Conservation (phyloP, 2,888 invertebrate genomes). For the Cheilosia impressa region DNA sequence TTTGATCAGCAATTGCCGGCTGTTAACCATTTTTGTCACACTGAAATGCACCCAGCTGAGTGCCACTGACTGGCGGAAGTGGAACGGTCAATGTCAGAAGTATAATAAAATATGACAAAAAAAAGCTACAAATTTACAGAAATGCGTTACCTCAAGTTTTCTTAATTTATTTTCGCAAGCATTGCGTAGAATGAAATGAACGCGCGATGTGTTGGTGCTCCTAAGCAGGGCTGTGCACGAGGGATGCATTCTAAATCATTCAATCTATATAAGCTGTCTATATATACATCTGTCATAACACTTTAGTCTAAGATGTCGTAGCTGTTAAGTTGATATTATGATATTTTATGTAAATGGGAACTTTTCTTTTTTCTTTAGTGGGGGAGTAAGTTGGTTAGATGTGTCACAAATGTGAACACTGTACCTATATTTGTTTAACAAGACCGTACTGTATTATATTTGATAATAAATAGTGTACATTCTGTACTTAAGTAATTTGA, state of each 20-base stretch:
- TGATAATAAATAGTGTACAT: slow-evolving; percentile 38
- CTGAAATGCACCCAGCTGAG: slow-evolving; percentile 16
- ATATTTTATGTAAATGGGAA: background rate
- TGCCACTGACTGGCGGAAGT: slow-evolving; percentile 30
- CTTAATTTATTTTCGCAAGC: slow-evolving; percentile 2
- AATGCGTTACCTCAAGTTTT: slow-evolving; percentile 26
- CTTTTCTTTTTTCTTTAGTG: background rate
- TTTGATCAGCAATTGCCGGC: too few species aligned
- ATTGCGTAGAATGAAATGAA: slow-evolving; percentile 12
- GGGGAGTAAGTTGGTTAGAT: background rate
- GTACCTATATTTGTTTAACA: background rate
- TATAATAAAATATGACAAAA: slow-evolving; percentile 4
- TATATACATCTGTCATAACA: background rate
- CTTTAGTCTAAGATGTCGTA: background rate
- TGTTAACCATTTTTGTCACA: slow-evolving; percentile 6
- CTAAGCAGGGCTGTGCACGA: slow-evolving; percentile 27
- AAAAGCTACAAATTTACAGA: background rate
- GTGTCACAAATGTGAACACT: slow-evolving; percentile 1
- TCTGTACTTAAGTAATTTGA: slow-evolving; percentile 34
- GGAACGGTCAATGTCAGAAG: slow-evolving; percentile 28
- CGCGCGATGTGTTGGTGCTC: background rate
- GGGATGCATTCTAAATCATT: background rate
- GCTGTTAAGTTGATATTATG: slow-evolving; percentile 13
- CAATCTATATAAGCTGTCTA: too few species aligned
- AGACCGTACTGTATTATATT: slow-evolving; percentile 54